Percentiles rank a stretch among this genome's conserved stretches.
phyloP scores from a whole-genome alignment of 2,113 vertebrate genomes.

The Danionella cerebrum region DNA sequence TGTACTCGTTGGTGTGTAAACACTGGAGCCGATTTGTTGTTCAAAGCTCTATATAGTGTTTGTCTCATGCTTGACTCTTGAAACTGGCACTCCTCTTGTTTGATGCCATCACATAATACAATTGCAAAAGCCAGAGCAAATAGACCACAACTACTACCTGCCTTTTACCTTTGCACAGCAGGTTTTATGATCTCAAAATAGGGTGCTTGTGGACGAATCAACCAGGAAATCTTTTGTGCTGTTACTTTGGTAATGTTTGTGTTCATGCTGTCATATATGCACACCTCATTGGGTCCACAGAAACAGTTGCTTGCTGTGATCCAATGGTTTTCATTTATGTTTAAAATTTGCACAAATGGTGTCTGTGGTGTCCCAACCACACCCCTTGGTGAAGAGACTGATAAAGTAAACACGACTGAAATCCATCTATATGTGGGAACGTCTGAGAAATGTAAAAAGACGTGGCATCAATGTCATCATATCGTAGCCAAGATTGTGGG shows the following conservation, averaged over 20 bases:
- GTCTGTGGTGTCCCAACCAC: conserved; percentile 7
- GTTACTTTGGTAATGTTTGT: not conserved
- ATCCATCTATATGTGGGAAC: not conserved
- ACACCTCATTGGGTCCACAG: not conserved
- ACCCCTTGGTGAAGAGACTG: not conserved
- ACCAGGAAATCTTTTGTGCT: not conserved
- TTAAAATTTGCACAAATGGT: not conserved
- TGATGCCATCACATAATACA: not conserved
- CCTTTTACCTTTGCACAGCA: not conserved
- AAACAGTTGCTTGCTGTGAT: conserved; percentile 7
- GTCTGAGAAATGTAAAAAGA: not conserved
- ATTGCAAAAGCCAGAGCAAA: conserved; percentile 1
- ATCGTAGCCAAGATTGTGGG: not conserved
- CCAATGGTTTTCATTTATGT: conserved; percentile 19
- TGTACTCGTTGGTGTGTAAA: not conserved
- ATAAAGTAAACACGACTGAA: not conserved
- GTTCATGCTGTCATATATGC: not conserved
- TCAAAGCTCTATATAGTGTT: not conserved
- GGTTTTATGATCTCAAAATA: not conserved
- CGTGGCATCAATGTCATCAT: not conserved
- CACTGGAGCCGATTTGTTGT: not conserved
- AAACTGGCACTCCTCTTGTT: not conserved
- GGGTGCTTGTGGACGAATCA: not conserved
- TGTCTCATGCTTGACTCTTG: not conserved
- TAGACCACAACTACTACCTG: not conserved